Evolutionary conservation across 2,113 vertebrate species (phyloP).

Genomic region (Noturus placidus): DNA sequence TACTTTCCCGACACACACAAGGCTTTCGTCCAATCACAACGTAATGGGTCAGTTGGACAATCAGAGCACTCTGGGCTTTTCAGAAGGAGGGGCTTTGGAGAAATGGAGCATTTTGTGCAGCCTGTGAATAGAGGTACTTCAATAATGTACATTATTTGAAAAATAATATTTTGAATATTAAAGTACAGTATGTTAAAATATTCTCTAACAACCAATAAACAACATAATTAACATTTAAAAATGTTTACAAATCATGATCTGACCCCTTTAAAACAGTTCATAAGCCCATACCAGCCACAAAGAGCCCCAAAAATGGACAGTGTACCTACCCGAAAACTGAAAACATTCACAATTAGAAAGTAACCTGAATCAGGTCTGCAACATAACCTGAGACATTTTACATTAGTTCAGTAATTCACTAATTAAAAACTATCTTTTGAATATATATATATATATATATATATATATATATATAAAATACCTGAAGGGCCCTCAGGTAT

Average conservation of each 20-base stretch:
- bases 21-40: no score
- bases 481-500: not conserved
- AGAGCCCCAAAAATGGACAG: not conserved
- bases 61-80: no score
- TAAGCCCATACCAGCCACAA: not conserved
- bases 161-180: not conserved
- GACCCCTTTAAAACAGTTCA: not conserved
- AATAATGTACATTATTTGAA: no score
- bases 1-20: no score
- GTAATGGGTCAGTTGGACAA: no score
- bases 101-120: no score
- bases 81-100: no score
- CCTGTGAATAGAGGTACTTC: no score
- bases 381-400: not conserved
- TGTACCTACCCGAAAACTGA: not conserved
- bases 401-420: not conserved
- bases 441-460: not conserved
- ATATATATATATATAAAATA: conserved; percentile 1
- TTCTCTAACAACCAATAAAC: no score
- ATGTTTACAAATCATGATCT: no score
- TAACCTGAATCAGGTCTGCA: not conserved
- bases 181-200: no score
- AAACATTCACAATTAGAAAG: not conserved
- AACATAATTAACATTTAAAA: no score
- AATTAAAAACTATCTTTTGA: not conserved